Percentiles rank a stretch among this genome's conserved stretches.
phyloP scores from a whole-genome alignment of 2,113 vertebrate species.

The Prunella himalayana region DNA sequence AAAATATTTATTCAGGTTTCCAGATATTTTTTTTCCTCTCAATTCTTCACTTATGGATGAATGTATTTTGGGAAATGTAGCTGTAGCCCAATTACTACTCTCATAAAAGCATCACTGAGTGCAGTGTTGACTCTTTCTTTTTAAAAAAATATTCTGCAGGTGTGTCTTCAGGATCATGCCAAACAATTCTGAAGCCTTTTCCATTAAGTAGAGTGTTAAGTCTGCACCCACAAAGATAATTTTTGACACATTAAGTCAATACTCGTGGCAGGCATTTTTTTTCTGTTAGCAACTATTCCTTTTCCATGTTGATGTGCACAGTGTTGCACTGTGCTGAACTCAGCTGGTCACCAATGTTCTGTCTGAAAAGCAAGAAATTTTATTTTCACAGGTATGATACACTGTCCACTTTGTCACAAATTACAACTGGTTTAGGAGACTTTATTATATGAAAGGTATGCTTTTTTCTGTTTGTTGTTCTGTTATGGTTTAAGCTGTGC shows the following conservation, averaged over 20 bases:
- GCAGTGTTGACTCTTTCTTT: not conserved
- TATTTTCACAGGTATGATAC: not conserved
- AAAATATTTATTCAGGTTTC: not conserved
- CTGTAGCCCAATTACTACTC: no score
- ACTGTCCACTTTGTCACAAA: not conserved
- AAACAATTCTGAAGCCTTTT: not conserved
- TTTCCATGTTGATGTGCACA: not conserved
- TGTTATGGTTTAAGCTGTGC: not conserved
- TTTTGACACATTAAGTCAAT: not conserved
- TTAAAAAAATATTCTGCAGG: not conserved
- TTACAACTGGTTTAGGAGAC: not conserved
- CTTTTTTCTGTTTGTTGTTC: not conserved
- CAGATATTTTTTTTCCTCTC: not conserved
- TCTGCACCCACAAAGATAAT: not conserved
- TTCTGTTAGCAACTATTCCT: not conserved
- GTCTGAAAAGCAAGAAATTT: not conserved
- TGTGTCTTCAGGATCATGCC: not conserved
- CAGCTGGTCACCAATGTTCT: not conserved
- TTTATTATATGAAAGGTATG: rapidly evolving
- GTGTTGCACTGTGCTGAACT: not conserved
- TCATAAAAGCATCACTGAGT: not conserved
- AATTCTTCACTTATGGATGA: not conserved
- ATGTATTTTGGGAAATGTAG: not conserved
- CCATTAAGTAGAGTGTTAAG: not conserved
- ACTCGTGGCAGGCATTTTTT: not conserved